Percentiles rank a stretch among this genome's conserved stretches.
Evolutionary conservation across 2,888 invertebrate species (phyloP).

Genomic region (Bembecia ichneumoniformis): DNA sequence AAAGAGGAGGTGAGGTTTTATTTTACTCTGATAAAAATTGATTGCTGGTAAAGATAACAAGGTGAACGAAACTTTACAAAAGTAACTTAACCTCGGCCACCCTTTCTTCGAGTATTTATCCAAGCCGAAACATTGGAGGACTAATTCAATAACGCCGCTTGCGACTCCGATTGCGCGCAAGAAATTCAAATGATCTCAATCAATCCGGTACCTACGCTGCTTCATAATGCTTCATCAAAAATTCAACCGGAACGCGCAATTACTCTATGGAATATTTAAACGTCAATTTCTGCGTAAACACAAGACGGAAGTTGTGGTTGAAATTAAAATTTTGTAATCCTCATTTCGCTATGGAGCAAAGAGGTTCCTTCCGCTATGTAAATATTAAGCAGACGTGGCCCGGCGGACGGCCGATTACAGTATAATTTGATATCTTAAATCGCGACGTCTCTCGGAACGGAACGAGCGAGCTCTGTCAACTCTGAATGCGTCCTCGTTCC

Average conservation of each 20-base stretch:
- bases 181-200: conserved; percentile 65
- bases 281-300: conserved; percentile 54
- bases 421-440: conserved; percentile 66
- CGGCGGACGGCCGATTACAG: conserved; percentile 53
- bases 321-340: conserved; percentile 60
- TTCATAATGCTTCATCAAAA: conserved; percentile 63
- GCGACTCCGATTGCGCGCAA: conserved; percentile 50
- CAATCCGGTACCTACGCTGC: conserved; percentile 49
- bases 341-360: conserved; percentile 44
- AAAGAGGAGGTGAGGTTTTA: no score
- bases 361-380: conserved; percentile 56
- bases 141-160: conserved; percentile 51
- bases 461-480: conserved; percentile 44
- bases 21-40: no score
- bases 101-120: conserved; percentile 43
- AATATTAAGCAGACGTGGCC: conserved; percentile 48
- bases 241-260: conserved; percentile 59
- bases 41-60: conserved; percentile 9
- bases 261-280: conserved; percentile 65
- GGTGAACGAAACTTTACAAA: conserved; percentile 14
- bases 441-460: conserved; percentile 41
- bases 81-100: conserved; percentile 18
- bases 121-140: conserved; percentile 50
- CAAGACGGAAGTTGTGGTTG: conserved; percentile 48
- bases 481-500: conserved; percentile 54